Base-by-base conservation (phyloP, 2,797 vertebrate genomes). In the Sylvilagus floridanus region DNA sequence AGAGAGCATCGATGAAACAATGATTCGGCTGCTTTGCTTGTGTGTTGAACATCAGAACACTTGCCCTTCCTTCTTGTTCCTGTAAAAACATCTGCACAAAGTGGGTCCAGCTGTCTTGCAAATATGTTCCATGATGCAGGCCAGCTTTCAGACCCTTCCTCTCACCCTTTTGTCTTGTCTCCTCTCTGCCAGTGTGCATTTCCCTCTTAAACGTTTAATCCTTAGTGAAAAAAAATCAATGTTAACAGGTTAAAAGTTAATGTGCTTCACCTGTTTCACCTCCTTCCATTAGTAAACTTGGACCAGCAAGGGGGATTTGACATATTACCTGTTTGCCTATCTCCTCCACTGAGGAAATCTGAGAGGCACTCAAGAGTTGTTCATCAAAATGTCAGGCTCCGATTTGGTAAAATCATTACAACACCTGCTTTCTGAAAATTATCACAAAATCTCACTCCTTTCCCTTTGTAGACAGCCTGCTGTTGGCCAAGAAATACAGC, bases 161-260 rank as follows among this genome's bases (percentile, higher is more conserved):
- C 13, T 78, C 62, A 84, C 73, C 62, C 60, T 82, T 57, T 76
- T 94, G 62, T 93, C 90, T 92, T 91, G 32, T 86, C 62, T 94
- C 26, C 69, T 96, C 93, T 95, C 93, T 96, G 84, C 84, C 90
- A 92, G 82, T 4, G 5, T 72, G 63, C 66, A 76, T 96, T 96
- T 95, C 60, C 69, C 69, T 86, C 84, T 92, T 68, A 82, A 93
- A 95, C 72, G 92, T 60, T 60, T 89, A 97, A 90, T 52, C 21
- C 76, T 96, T 86, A 88, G 69, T 94, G 91, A 37, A 91, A 94
- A 94, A 89, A 83, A 93, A 82, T 66, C 90, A 82, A 0, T 96
- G 90, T 96, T 93, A 95, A 47, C 85, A 88, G 75, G 83, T 94
- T 96, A 94, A 89, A 96, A 96, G 96, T 94, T 96, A 96, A 96